Evolutionary conservation across 2,113 vertebrate species (phyloP), one percentile per base, ranked within the genome.

Genomic region (Tragulus kanchil): DNA sequence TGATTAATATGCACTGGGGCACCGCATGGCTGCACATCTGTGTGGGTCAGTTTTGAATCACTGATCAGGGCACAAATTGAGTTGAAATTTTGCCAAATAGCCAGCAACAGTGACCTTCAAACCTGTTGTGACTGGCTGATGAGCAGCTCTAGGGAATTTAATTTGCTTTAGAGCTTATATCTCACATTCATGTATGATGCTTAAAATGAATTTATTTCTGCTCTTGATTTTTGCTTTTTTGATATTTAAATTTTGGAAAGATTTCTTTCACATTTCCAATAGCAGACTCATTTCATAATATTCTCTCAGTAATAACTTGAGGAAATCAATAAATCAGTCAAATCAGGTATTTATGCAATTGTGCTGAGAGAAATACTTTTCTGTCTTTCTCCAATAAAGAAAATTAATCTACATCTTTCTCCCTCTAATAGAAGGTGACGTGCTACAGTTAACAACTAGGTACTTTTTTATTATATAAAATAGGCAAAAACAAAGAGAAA

Each of bases 11-110:
- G 95, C 93, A 97, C 45, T 58, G 61, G 71, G 73, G 82, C 54
- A 95, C 87, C 95, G 94, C 97, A 97, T 93, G 96, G 96, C 42
- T 96, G 89, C 84, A 97, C 96, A 98, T 98, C 98, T 98, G 96
- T 90, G 83, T 94, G 78, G 97, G 96, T 98, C 95, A 98, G 96
- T 98, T 98, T 96, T 89, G 52, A 97, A 97, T 97, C 97, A 98
- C 95, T 98, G 92, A 89, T 95, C 95, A 95, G 93, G 16, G 89
- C 85, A 97, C 93, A 97, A 92, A 97, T 92, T 93, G 96, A 97
- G 64, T 96, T 98, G 97, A 98, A 94, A 90, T 92, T 83, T 96
- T 92, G 94, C 97, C 96, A 97, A 96, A 96, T 97, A 95, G 75
- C 92, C 92, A 94, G 83, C 50, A 97, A 96, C 93, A 81, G 50